Evolutionary conservation across 2,888 invertebrate species (phyloP).

Genomic region (Cheilosia soror): DNA sequence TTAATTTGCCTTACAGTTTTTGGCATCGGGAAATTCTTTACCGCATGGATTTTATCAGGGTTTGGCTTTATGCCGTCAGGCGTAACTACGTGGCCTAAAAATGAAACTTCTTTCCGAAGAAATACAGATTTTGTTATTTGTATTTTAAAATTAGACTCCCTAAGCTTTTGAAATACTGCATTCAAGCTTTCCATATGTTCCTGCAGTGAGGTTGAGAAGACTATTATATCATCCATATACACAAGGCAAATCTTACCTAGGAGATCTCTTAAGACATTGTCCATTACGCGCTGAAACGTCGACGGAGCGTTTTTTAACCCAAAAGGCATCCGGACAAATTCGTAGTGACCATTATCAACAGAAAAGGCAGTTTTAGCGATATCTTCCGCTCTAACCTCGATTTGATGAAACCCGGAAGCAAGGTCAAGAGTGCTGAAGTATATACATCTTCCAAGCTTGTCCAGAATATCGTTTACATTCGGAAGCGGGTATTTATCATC

Average conservation of each 20-base stretch:
- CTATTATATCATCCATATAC: slow-evolving; percentile 78
- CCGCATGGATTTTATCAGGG: slow-evolving; percentile 54
- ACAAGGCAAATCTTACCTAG: no score
- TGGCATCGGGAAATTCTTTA: slow-evolving; percentile 70
- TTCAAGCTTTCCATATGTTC: slow-evolving; percentile 77
- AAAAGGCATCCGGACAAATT: no score
- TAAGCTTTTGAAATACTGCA: slow-evolving; percentile 76
- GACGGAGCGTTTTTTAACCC: no score
- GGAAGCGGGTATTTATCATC: slow-evolving; percentile 11
- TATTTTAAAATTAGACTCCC: slow-evolving; percentile 76
- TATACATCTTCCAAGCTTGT: slow-evolving; percentile 79
- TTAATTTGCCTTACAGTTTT: slow-evolving; percentile 67
- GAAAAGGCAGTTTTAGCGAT: slow-evolving; percentile 74
- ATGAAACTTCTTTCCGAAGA: slow-evolving; percentile 77
- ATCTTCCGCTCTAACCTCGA: slow-evolving; percentile 76
- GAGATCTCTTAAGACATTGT: no score
- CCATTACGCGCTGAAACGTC: no score
- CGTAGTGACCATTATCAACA: no score
- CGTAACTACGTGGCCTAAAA: slow-evolving; percentile 78
- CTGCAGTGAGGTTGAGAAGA: slow-evolving; percentile 77
- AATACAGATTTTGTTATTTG: slow-evolving; percentile 77
- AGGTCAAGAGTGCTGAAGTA: slow-evolving; percentile 67
- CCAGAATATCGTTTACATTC: slow-evolving; percentile 44
- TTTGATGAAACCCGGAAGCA: slow-evolving; percentile 79
- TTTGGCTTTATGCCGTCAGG: slow-evolving; percentile 77